Evolutionary conservation across 2,888 invertebrate species (phyloP), one percentile per base, ranked within the genome.

Genomic region (Ashinkailepas kermadecensis): DNA sequence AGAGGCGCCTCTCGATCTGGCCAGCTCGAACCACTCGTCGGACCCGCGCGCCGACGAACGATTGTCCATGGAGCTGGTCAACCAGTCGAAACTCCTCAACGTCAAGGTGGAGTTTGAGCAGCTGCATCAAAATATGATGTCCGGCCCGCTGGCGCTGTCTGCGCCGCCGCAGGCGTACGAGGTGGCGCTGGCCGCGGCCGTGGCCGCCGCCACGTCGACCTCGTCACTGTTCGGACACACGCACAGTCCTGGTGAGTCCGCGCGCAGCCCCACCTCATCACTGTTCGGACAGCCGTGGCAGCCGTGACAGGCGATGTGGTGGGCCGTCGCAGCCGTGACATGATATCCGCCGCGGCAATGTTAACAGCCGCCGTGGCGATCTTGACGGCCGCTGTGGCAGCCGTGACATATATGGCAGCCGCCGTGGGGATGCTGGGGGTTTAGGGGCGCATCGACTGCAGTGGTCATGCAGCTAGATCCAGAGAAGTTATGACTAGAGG

Each of bases 111-210:
- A 74, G 74, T 21, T 56, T 18, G 74, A 74, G 56, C 74, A 56
- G 54, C n/a, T 56, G 21, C 74, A 74, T 54, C 74, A 74, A 21
- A 74, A 54, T 21, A 56, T 15, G 11, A 15, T 7, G 59, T 11
- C 59, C 59, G 59, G 11, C 12, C 59, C 74, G 74, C 74, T 74
- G 74, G 54, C 74, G 54, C 74, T 74, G 54, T 56, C 74, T 21
- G 21, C 74, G 74, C 74, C 74, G 74, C 54, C 74, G 54, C 74
- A 74, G 74, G 74, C 74, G 18, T 74, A 74, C 74, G 74, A 74
- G 56, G 74, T 74, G 74, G 74, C 74, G 56, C 74, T 74, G 74
- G 74, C 74, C 6, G 74, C 74, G 7, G 74, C 74, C 21, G 74
- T 74, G 54, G 74, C 74, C 21, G 74, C 74, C 56, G 74, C 74